Evolutionary conservation across 2,888 invertebrate species (phyloP).

Genomic region (Apodemia hepburni): DNA sequence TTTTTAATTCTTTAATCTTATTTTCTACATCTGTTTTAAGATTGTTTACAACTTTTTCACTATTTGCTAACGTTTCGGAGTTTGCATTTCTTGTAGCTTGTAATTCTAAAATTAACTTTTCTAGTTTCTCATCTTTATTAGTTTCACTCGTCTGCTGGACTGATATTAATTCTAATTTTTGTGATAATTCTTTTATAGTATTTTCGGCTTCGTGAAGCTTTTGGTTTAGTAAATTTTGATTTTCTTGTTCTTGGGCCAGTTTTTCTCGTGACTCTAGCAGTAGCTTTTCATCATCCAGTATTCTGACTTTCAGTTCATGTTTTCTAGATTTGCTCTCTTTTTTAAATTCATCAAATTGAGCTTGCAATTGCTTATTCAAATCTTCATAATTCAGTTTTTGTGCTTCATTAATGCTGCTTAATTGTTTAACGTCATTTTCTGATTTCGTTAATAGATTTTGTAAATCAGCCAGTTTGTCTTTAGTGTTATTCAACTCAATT

Average conservation of each 20-base stretch:
- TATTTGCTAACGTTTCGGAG: slow-evolving; percentile 53
- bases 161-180: slow-evolving; percentile 63
- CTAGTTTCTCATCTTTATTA: slow-evolving; percentile 63
- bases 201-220: slow-evolving; percentile 60
- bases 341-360: slow-evolving; percentile 64
- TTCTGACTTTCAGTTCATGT: slow-evolving; percentile 74
- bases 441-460: slow-evolving; percentile 61
- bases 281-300: slow-evolving; percentile 77
- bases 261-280: slow-evolving; percentile 59
- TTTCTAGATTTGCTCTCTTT: slow-evolving; percentile 71
- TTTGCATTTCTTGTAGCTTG: slow-evolving; percentile 58
- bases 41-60: slow-evolving; percentile 56
- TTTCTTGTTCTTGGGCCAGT: slow-evolving; percentile 55
- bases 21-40: slow-evolving; percentile 59
- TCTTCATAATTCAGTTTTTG: slow-evolving; percentile 73
- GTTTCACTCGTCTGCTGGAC: slow-evolving; percentile 61
- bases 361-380: slow-evolving; percentile 63
- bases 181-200: slow-evolving; percentile 54
- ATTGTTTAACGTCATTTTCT: slow-evolving; percentile 67
- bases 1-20: slow-evolving; percentile 60
- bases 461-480: slow-evolving; percentile 61
- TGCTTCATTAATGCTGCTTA: slow-evolving; percentile 67
- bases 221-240: slow-evolving; percentile 56
- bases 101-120: slow-evolving; percentile 63
- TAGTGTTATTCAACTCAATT: slow-evolving; percentile 52